Conservation (phyloP, 2,888 invertebrate species). For the Vannuccia rotundouncinata region DNA sequence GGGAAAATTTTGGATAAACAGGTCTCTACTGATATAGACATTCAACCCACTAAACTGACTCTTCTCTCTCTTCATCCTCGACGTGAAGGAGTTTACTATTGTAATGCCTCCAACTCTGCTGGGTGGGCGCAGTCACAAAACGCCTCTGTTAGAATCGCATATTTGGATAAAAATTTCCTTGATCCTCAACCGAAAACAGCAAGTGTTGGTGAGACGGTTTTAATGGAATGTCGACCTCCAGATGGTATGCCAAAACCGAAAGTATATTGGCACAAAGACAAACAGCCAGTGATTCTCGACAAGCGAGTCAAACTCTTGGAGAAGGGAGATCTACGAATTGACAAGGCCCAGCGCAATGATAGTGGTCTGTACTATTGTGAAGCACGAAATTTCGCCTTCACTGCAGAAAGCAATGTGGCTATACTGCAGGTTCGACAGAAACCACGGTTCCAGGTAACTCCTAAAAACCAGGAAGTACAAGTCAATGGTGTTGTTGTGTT, state of each 20-base stretch:
- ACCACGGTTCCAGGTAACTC: slow-evolving; percentile 31
- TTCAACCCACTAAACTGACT: slow-evolving; percentile 12
- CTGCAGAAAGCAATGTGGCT: slow-evolving; percentile 11
- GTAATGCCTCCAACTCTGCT: slow-evolving; percentile 34
- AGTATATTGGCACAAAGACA: slow-evolving; percentile 31
- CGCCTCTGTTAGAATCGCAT: slow-evolving; percentile 34
- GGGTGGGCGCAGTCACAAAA: slow-evolving; percentile 33
- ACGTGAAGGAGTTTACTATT: slow-evolving; percentile 37
- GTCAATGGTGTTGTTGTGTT: slow-evolving; percentile 38
- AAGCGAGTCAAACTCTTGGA: slow-evolving; percentile 29
- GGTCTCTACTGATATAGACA: slow-evolving; percentile 22
- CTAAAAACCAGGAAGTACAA: slow-evolving; percentile 30
- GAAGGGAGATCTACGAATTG: slow-evolving; percentile 34
- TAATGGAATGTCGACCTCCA: slow-evolving; percentile 36
- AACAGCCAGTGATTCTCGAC: not conserved
- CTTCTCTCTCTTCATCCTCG: slow-evolving; percentile 7
- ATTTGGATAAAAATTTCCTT: slow-evolving; percentile 33
- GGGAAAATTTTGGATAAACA: slow-evolving; percentile 41
- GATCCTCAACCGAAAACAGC: slow-evolving; percentile 30
- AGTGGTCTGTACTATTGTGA: slow-evolving; percentile 33
- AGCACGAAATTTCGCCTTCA: slow-evolving; percentile 36
- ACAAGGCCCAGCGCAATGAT: slow-evolving; percentile 34
- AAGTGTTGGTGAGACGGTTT: slow-evolving; percentile 37
- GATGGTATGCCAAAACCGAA: slow-evolving; percentile 33
- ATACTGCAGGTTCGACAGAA: slow-evolving; percentile 34